phyloP scores from a whole-genome alignment of 2,888 invertebrate species.

The Trisateles emortualis region DNA sequence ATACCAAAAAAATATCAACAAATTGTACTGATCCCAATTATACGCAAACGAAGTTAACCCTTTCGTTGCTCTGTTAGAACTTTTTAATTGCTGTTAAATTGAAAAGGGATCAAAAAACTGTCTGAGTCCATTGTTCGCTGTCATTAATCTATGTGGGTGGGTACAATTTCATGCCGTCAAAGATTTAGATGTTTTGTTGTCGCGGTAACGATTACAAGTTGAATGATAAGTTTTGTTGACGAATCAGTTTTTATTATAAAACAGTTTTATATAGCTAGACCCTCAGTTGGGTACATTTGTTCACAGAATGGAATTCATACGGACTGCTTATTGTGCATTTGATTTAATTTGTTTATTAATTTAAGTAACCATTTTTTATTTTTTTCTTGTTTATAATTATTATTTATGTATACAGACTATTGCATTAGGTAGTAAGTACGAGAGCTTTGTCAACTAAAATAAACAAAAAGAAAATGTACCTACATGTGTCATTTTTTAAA shows the following conservation, averaged over 20 bases:
- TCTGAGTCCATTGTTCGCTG: constrained; percentile 65
- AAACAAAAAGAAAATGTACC: too few relatives aligned
- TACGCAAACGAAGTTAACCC: constrained; percentile 79
- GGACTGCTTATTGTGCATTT: too few relatives aligned
- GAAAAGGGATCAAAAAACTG: constrained; percentile 75
- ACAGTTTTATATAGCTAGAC: too few relatives aligned
- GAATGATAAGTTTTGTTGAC: constrained; percentile 7
- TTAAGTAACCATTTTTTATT: too few relatives aligned
- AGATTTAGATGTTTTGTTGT: constrained; percentile 34
- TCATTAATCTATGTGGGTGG: constrained; percentile 83
- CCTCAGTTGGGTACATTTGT: too few relatives aligned
- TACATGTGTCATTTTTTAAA: too few relatives aligned
- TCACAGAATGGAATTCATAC: too few relatives aligned
- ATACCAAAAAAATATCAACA: constrained; percentile 5
- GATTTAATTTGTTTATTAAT: too few relatives aligned
- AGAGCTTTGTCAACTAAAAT: too few relatives aligned
- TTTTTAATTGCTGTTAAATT: constrained; percentile 86
- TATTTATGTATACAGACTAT: too few relatives aligned
- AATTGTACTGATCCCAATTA: constrained; percentile 66
- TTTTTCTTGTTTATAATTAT: too few relatives aligned
- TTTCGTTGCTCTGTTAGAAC: constrained; percentile 72
- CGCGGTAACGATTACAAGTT: constrained; percentile 2
- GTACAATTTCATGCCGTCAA: constrained; percentile 65
- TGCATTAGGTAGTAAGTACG: too few relatives aligned
- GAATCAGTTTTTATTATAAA: background rate